These are phyloP conservation scores for Alcedo atthis DNA, from an alignment of 2,797 vertebrate species.

Conservation along the genomic window DNA sequence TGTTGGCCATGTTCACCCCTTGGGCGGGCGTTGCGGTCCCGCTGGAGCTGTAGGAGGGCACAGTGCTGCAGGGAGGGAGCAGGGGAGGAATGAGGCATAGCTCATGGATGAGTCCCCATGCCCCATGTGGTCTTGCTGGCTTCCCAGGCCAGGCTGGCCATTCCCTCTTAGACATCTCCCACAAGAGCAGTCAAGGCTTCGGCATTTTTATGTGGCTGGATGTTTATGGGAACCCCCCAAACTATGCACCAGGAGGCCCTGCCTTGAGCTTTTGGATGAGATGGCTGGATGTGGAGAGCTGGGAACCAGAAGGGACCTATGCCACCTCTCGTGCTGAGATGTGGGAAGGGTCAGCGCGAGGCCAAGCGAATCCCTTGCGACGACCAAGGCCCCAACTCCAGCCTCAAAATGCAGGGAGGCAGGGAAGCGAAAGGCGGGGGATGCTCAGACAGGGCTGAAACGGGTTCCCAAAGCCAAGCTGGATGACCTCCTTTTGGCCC, in stretches of 20 bases:
- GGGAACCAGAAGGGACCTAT: slow-evolving; percentile 18
- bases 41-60: slow-evolving; percentile 80
- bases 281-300: neutral
- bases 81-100: neutral
- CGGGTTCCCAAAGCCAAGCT: neutral
- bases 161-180: slow-evolving; percentile 25
- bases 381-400: neutral
- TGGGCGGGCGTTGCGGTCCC: slow-evolving; percentile 66
- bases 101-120: neutral
- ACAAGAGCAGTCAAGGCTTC: slow-evolving; percentile 19
- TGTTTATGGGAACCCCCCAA: slow-evolving; percentile 45
- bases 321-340: neutral
- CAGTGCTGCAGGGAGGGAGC: slow-evolving; percentile 66
- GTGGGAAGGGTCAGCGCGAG: slow-evolving; percentile 14
- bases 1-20: slow-evolving; percentile 85
- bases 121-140: neutral
- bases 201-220: slow-evolving; percentile 28
- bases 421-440: fast-evolving
- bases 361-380: neutral
- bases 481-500: fast-evolving
- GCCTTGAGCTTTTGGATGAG: neutral
- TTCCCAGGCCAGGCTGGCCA: neutral
- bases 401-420: neutral
- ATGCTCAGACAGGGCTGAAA: neutral
- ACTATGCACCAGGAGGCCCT: slow-evolving; percentile 17